Base-by-base conservation (phyloP, 1,140 invertebrate species). In the Drosophila carrolli region DNA sequence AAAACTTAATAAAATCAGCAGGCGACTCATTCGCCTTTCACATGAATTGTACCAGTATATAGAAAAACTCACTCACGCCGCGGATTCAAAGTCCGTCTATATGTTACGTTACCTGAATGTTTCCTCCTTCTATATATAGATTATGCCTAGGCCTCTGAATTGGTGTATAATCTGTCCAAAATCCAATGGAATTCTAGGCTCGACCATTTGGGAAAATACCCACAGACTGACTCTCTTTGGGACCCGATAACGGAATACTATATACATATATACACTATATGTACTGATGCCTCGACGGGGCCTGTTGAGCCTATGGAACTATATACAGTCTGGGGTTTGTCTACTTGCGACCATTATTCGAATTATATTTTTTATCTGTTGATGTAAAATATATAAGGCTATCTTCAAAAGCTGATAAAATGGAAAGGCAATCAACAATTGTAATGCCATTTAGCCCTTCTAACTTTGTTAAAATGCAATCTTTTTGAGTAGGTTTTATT, bases 121-220 rank as follows among this genome's bases (percentile, higher is more conserved):
- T 68, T 70, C 51, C 68, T 48, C 37, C 27, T 41, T 58, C 68
- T 71, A 71, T 58, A 71, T 71, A 58, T 71, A 71, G 68, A 71
- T 14, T 4, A 35, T 16, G 46, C 60, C 63, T 48, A 56, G 63
- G 67, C 62, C 48, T 65, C 14, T 32, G 2, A 37, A 53, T 19
- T 8, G 23, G 10, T 19, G 27, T 16, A 51, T 6, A 51, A 41
- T 19, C n/a, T 62, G 35, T 60, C 56, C 56, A 44, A 38, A 71
- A 56, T 35, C 43, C 47, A 35, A 70, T 48, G 65, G 27, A 71
- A 47, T 29, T 70, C 19, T 48, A 71, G 60, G 29, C 61, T 65
- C 41, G 19, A 66, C 11, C 29, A 29, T 37, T 66, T 41, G 61
- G 60, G 65, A 67, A 68, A 66, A 66, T 68, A 54, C 46, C 37